Evolutionary conservation across 2,113 vertebrate genomes (phyloP).

Genomic region (Tychaedon coryphoeus): DNA sequence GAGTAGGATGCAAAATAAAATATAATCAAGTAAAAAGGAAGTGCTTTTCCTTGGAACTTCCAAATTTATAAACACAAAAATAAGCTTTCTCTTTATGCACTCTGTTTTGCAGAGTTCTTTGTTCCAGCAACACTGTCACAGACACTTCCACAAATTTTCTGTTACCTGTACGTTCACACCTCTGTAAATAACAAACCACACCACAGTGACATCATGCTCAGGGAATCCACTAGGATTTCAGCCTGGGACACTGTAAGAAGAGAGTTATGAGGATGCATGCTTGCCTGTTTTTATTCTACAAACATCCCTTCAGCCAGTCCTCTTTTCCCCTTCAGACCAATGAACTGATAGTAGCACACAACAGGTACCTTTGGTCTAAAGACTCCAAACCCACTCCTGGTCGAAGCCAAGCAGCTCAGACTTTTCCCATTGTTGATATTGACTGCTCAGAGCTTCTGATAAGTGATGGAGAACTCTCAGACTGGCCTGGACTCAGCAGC

Average conservation of each 20-base stretch:
- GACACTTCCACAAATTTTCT: background rate
- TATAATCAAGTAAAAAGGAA: background rate
- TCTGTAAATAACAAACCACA: background rate
- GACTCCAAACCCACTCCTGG: background rate
- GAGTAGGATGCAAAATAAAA: background rate
- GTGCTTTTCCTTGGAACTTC: background rate
- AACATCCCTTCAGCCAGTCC: background rate
- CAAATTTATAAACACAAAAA: background rate
- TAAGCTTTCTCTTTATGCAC: background rate
- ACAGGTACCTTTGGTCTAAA: background rate
- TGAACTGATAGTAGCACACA: rapidly evolving
- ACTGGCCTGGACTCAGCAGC: background rate
- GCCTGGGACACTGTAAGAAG: background rate
- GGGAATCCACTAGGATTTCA: background rate
- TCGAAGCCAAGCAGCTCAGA: background rate
- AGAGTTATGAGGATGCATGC: background rate
- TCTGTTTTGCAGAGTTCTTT: background rate
- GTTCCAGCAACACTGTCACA: background rate
- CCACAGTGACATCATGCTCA: background rate
- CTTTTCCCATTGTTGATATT: background rate
- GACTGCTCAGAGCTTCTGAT: background rate
- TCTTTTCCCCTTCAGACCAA: background rate
- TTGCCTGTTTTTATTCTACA: background rate
- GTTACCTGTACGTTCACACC: background rate
- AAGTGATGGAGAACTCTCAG: background rate